Conservation (phyloP, 2,113 vertebrate genomes). For the Bos indicus region DNA sequence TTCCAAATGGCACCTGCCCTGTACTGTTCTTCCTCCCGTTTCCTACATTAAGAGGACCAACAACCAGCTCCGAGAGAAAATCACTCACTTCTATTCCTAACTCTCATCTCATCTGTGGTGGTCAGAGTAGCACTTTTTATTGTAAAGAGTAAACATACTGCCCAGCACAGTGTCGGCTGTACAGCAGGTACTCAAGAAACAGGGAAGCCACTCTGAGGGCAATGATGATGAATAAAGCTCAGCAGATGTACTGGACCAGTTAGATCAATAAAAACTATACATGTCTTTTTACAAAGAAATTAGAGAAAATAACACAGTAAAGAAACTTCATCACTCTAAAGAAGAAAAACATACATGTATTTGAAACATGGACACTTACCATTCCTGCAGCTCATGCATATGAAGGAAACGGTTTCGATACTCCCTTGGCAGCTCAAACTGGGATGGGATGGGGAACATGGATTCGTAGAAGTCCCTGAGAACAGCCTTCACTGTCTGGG, state of each 20-base stretch:
- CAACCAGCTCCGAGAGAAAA: background rate
- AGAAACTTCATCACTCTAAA: background rate
- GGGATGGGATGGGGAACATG: conserved; percentile 95
- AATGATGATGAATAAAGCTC: background rate
- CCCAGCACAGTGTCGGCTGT: background rate
- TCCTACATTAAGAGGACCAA: background rate
- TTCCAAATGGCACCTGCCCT: background rate
- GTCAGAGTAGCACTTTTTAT: background rate
- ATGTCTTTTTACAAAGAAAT: background rate
- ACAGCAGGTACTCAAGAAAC: background rate
- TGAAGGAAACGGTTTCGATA: conserved; percentile 98
- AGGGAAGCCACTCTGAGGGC: background rate
- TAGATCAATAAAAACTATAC: background rate
- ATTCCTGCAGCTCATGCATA: conserved; percentile 95
- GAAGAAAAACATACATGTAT: background rate
- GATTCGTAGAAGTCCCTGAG: conserved; percentile 99
- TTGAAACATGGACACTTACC: conserved; percentile 77
- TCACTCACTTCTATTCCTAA: background rate
- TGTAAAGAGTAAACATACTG: background rate
- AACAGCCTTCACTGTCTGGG: conserved; percentile 95
- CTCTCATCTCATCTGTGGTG: background rate
- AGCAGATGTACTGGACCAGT: background rate
- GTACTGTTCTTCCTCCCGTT: background rate
- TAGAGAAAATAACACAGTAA: background rate
- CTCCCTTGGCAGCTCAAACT: conserved; percentile 96